Base-by-base conservation (phyloP, 1,140 invertebrate species). In the Euura lappo region DNA sequence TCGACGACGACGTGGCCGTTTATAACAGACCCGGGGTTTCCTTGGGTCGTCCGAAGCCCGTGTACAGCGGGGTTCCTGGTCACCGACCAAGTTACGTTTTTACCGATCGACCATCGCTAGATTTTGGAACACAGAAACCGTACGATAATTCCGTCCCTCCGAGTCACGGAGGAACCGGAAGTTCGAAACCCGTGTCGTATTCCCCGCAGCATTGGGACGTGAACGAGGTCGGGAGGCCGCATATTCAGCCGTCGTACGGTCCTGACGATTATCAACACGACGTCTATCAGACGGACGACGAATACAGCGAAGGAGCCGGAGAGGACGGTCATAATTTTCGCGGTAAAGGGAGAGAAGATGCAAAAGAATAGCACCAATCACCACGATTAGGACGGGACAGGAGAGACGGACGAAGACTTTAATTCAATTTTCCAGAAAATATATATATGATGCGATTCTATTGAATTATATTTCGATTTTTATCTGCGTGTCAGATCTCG, bases 1-100 rank as follows among this genome's bases (percentile, higher is more conserved):
- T 87, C 68, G 87, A 86, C 72, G 87, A 88, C 72, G 84, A 87
- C 44, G 81, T 88, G 51, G 79, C 80, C 68, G 84, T 87, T 72
- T 85, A 86, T 79, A 82, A 79, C 68, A 51, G 47, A n/a, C 47
- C 47, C 7, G 11, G 7, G 47, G 47, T n/a, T 8, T 78, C 71
- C 67, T 74, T 74, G 66, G 74, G 70, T 28, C 78, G 73, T 28
- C 75, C 78, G 7, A 82, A 81, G 67, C 81, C 83, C 64, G 75
- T 77, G 68, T 80, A 83, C 69, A 80, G 60, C 72, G 74, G 44
- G 71, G 74, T 28, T 11, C 74, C 45, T 71, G 74, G 6, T 82
- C 66, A 76, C 77, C 79, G 76, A 11, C 81, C 80, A 8, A 79
- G 78, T 64, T 77, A 79, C 75, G 66, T 78, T 45, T 60, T 65